Percentiles rank a stretch among this genome's conserved stretches.
Evolutionary conservation across 2,888 invertebrate species (phyloP).

Genomic region (Ophion obscuratus): DNA sequence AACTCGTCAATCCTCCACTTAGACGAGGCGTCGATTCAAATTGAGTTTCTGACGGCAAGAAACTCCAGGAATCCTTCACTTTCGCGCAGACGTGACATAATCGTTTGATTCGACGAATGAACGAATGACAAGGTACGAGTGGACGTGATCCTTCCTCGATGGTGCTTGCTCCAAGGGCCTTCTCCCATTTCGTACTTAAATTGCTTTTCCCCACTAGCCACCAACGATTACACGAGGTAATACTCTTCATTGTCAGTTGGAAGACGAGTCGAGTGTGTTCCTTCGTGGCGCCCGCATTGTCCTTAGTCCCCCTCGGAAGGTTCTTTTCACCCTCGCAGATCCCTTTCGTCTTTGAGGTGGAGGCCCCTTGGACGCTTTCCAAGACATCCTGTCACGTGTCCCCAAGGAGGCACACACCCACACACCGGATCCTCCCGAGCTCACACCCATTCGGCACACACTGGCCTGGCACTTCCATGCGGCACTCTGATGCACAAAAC

Average conservation of each 20-base stretch:
- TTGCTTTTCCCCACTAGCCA: conserved; percentile 13
- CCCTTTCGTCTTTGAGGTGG: conserved; percentile 41
- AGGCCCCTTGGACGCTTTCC: conserved; percentile 58
- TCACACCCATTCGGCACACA: not conserved
- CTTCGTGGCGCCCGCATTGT: conserved; percentile 56
- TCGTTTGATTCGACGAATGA: conserved; percentile 30
- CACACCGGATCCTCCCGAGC: conserved; percentile 50
- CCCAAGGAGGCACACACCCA: conserved; percentile 14
- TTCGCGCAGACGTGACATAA: conserved; percentile 6
- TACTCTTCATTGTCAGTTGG: conserved; percentile 37
- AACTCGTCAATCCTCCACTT: conserved; percentile 21
- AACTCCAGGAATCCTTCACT: not conserved
- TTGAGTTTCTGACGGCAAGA: conserved; percentile 35
- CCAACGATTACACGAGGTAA: conserved; percentile 36
- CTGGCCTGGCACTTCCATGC: not conserved
- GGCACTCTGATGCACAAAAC: conserved; percentile 44
- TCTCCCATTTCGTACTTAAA: conserved; percentile 52
- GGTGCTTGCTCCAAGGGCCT: conserved; percentile 6
- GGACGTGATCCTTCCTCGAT: conserved; percentile 19
- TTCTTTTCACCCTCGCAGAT: conserved; percentile 26
- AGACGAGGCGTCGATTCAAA: conserved; percentile 20
- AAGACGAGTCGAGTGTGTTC: conserved; percentile 23
- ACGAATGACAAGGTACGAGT: conserved; percentile 30
- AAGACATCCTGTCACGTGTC: conserved; percentile 68
- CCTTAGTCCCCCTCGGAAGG: conserved; percentile 25